A percentile compares a stretch with the other conserved stretches of the same genome.
Conservation (phyloP, 1,140 invertebrate species). For the Plodia interpunctella region DNA sequence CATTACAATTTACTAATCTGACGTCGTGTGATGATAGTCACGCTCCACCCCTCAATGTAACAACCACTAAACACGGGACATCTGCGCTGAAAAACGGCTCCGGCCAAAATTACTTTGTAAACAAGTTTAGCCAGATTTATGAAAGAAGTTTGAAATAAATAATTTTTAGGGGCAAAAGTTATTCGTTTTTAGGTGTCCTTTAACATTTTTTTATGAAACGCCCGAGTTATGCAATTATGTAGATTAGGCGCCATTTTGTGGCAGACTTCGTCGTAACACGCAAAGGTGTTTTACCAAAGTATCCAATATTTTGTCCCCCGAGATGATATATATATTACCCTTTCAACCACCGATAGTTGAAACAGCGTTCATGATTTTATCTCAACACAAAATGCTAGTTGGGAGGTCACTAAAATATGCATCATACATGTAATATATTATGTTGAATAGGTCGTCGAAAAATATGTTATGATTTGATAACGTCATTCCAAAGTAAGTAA, state of each 20-base stretch:
- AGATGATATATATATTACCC: too few species aligned
- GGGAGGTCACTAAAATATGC: too few species aligned
- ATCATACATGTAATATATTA: too few species aligned
- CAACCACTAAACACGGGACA: not conserved
- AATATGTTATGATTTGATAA: too few species aligned
- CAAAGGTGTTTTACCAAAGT: not conserved
- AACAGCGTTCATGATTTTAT: too few species aligned
- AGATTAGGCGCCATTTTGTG: slow-evolving; percentile 28
- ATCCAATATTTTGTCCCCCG: not conserved
- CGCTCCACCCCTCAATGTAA: not conserved
- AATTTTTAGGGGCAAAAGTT: slow-evolving; percentile 63
- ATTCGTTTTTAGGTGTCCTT: slow-evolving; percentile 50
- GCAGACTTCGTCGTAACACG: slow-evolving; percentile 3
- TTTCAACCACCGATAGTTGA: too few species aligned
- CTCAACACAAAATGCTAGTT: too few species aligned
- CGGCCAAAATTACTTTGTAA: slow-evolving; percentile 56
- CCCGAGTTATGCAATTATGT: slow-evolving; percentile 58
- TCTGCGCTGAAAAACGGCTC: slow-evolving; percentile 19
- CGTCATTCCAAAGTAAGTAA: too few species aligned
- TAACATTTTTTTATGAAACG: slow-evolving; percentile 55
- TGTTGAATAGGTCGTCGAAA: too few species aligned
- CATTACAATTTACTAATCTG: too few species aligned
- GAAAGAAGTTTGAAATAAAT: slow-evolving; percentile 63
- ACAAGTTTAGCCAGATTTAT: slow-evolving; percentile 64
- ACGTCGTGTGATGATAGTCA: not conserved